These are phyloP conservation scores for Phasia obesa DNA, from an alignment of 2,888 invertebrate species.

Conservation along the genomic window DNA sequence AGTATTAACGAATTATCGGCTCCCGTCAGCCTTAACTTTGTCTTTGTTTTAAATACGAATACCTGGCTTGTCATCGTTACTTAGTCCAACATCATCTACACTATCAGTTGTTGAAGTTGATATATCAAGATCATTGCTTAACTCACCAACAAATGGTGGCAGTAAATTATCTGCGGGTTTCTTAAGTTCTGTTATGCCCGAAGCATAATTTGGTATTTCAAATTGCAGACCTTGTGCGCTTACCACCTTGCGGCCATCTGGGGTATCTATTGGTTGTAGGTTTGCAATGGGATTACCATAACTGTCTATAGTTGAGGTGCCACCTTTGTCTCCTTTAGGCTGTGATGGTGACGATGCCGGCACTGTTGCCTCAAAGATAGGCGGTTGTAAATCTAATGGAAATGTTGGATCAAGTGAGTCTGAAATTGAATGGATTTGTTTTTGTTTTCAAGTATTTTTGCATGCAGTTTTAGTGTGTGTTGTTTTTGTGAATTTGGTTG, in stretches of 20 bases:
- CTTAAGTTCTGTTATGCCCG: slow-evolving; percentile 82
- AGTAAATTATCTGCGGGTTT: slow-evolving; percentile 80
- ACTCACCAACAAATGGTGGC: slow-evolving; percentile 82
- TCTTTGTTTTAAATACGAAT: slow-evolving; percentile 30
- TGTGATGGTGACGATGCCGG: neutral
- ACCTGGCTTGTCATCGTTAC: slow-evolving; percentile 37
- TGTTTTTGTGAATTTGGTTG: neutral
- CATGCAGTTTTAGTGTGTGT: slow-evolving; percentile 45
- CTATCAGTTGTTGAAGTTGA: slow-evolving; percentile 45
- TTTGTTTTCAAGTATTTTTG: slow-evolving; percentile 56
- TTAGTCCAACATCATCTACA: slow-evolving; percentile 51
- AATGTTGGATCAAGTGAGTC: slow-evolving; percentile 81
- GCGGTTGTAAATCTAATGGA: slow-evolving; percentile 80
- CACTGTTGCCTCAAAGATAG: slow-evolving; percentile 67
- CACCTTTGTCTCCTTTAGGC: slow-evolving; percentile 3
- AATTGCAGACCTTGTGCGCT: slow-evolving; percentile 81
- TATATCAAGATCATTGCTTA: slow-evolving; percentile 69
- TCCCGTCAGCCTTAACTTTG: slow-evolving; percentile 19
- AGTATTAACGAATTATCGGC: slow-evolving; percentile 5
- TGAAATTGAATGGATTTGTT: slow-evolving; percentile 76
- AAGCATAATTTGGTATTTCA: slow-evolving; percentile 82
- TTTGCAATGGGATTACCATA: slow-evolving; percentile 81
- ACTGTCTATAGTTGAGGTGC: slow-evolving; percentile 77
- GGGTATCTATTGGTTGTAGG: slow-evolving; percentile 80
- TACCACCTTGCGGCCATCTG: slow-evolving; percentile 80